These are phyloP conservation scores for Phalacrocorax carbo DNA, from an alignment of 2,113 vertebrate genomes.

Conservation along the genomic window DNA sequence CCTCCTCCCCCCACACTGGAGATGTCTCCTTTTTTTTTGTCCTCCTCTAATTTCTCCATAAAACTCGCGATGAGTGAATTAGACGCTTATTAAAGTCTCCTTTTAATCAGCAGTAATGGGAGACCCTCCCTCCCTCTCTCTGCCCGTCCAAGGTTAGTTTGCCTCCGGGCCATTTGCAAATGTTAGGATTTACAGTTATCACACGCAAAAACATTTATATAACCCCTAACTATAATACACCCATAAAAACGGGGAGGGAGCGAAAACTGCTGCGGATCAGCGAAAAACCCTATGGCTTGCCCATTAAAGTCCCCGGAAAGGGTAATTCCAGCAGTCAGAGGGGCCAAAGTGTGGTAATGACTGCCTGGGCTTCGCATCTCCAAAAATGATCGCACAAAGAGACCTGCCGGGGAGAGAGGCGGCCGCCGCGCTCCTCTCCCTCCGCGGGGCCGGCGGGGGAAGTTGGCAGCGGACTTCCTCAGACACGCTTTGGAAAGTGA, in stretches of 20 bases:
- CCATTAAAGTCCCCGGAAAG: conserved; percentile 50
- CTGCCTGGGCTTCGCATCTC: not conserved
- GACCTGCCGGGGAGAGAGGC: not conserved
- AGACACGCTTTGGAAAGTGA: not conserved
- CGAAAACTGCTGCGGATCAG: conserved; percentile 66
- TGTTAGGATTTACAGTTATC: conserved; percentile 71
- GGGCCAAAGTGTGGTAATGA: conserved; percentile 43
- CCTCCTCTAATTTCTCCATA: conserved; percentile 65
- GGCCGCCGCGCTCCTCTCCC: not conserved
- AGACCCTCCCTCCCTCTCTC: conserved; percentile 50
- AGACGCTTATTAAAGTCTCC: conserved; percentile 72
- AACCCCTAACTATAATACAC: conserved; percentile 66
- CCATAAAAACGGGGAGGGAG: conserved; percentile 63
- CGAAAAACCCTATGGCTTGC: conserved; percentile 57
- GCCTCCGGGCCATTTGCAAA: conserved; percentile 68
- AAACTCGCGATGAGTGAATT: conserved; percentile 72
- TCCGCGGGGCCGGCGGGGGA: not conserved
- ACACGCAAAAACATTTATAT: conserved; percentile 71
- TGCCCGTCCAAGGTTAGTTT: conserved; percentile 69
- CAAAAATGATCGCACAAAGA: conserved; percentile 8
- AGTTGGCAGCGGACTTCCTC: conserved; percentile 4
- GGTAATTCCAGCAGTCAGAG: conserved; percentile 50
- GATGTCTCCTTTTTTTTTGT: not conserved
- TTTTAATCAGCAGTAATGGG: conserved; percentile 72
- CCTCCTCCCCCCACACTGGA: not conserved